Percentiles rank a stretch among this genome's conserved stretches.
Evolutionary conservation across 2,888 invertebrate species (phyloP).

Genomic region (Lypha dubia): DNA sequence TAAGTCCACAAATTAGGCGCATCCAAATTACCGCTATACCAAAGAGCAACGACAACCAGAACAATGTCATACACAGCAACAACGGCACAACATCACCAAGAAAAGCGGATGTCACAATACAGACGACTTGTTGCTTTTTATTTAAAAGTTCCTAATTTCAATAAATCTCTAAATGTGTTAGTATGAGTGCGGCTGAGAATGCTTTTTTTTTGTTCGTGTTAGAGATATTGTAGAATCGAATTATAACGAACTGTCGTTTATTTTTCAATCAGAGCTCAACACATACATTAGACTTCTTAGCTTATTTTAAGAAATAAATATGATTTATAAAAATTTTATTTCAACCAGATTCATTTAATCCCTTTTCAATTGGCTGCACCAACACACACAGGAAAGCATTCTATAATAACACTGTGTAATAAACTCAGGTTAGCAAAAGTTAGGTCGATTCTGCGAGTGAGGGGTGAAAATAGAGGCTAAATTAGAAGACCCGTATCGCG

Average conservation of each 20-base stretch:
- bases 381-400: too few relatives aligned
- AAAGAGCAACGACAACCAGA: slow-evolving; percentile 36
- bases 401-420: too few relatives aligned
- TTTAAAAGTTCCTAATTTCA: slow-evolving; percentile 51
- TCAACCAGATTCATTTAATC: not conserved
- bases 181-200: not conserved
- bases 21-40: slow-evolving; percentile 65
- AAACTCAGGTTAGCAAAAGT: too few relatives aligned
- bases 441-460: too few relatives aligned
- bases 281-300: too few relatives aligned
- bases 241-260: not conserved
- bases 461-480: too few relatives aligned
- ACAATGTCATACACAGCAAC: slow-evolving; percentile 36
- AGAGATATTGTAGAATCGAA: not conserved
- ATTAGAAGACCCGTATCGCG: too few relatives aligned
- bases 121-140: slow-evolving; percentile 67
- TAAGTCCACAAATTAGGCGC: slow-evolving; percentile 68
- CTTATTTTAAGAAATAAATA: too few relatives aligned
- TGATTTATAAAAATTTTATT: not conserved
- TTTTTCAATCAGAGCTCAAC: too few relatives aligned
- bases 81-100: slow-evolving; percentile 48
- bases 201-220: not conserved
- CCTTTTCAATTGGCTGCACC: not conserved
- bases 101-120: slow-evolving; percentile 59
- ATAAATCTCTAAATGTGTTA: slow-evolving; percentile 4